Percentiles rank a stretch among this genome's conserved stretches.
Evolutionary conservation across 2,113 vertebrate species (phyloP).

Genomic region (Tursiops truncatus): DNA sequence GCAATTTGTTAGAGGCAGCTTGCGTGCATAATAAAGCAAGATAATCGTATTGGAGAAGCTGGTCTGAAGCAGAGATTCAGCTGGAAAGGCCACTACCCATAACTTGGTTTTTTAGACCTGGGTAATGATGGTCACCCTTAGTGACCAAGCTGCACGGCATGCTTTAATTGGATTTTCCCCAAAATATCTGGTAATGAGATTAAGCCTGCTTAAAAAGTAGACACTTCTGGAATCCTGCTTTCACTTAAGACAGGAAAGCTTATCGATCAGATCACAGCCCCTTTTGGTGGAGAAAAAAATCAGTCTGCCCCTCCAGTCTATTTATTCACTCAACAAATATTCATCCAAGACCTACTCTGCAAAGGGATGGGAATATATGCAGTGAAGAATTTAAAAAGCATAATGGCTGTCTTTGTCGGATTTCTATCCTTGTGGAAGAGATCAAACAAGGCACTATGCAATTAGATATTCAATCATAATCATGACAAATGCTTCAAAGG

Average conservation of each 20-base stretch:
- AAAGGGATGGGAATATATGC: background rate
- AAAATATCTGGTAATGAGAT: background rate
- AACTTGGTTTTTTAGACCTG: background rate
- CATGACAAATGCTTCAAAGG: background rate
- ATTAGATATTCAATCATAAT: background rate
- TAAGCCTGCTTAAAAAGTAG: background rate
- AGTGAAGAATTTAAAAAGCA: background rate
- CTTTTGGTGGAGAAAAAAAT: background rate
- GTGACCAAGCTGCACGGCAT: background rate
- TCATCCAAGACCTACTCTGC: background rate
- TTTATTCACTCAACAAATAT: constrained; percentile 31
- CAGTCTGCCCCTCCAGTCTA: background rate
- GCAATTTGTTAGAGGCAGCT: constrained; percentile 7
- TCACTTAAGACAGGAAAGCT: background rate
- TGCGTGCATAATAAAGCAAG: background rate
- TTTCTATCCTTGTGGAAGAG: background rate
- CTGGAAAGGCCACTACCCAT: background rate
- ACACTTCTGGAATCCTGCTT: constrained; percentile 1
- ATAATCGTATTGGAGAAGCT: background rate
- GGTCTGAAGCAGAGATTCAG: background rate
- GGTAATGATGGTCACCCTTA: background rate
- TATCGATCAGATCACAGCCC: background rate
- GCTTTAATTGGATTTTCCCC: background rate
- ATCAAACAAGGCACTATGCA: background rate
- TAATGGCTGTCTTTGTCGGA: background rate